A percentile compares a stretch with the other conserved stretches of the same genome.
Evolutionary conservation across 2,797 vertebrate species (phyloP).

Genomic region (Eidolon dupreanum): DNA sequence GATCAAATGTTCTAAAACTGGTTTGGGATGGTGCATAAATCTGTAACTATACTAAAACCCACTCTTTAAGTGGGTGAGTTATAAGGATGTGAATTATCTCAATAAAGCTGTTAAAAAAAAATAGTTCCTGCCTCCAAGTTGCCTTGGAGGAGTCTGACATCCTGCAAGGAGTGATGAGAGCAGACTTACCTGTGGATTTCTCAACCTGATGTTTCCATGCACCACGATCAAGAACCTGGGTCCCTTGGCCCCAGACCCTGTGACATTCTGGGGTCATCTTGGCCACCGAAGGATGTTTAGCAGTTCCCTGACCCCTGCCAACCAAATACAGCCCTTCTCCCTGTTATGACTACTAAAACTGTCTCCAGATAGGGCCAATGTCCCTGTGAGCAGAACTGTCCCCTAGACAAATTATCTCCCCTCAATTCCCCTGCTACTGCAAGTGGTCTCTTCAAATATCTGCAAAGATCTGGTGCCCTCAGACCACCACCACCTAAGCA

Average conservation of each 20-base stretch:
- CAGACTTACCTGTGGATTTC: not conserved
- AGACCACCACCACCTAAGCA: not conserved
- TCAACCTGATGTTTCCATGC: not conserved
- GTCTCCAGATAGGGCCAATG: not conserved
- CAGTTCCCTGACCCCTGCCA: not conserved
- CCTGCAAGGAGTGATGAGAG: not conserved
- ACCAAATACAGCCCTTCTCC: not conserved
- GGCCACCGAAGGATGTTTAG: accelerated
- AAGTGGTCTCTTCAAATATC: not conserved
- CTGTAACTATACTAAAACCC: not conserved
- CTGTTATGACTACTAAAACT: not conserved
- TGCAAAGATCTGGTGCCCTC: not conserved
- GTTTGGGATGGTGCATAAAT: not conserved
- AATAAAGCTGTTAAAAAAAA: not conserved
- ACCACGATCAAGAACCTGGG: not conserved
- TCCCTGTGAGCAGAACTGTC: not conserved
- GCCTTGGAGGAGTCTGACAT: not conserved
- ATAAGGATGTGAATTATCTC: not conserved
- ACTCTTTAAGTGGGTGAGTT: not conserved
- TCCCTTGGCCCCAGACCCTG: not conserved
- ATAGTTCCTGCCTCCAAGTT: not conserved
- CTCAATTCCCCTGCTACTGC: not conserved
- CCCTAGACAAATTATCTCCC: not conserved
- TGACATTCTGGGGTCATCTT: not conserved
- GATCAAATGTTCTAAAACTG: not conserved